phyloP scores from a whole-genome alignment of 1,140 invertebrate species.

The Drosophila truncata region DNA sequence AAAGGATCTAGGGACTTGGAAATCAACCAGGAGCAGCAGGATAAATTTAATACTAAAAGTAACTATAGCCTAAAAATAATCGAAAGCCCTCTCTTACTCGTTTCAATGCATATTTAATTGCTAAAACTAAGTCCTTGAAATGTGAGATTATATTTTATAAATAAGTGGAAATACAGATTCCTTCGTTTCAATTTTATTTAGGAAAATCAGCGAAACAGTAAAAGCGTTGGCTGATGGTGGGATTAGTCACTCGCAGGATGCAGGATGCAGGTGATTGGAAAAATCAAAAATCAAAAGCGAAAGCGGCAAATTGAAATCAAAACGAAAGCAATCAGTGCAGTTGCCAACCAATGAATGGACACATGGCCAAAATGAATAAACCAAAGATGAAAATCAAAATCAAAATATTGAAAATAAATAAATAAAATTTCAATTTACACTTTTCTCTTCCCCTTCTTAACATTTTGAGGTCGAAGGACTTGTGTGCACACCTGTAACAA shows the following conservation, averaged over 20 bases:
- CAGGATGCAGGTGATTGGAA: constrained; percentile 4
- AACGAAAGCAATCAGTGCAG: constrained; percentile 35
- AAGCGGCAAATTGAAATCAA: constrained; percentile 31
- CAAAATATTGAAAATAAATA: constrained; percentile 45
- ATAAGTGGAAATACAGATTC: background rate
- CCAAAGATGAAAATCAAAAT: constrained; percentile 33
- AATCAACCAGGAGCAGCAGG: background rate
- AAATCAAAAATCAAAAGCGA: constrained; percentile 13
- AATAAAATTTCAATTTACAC: constrained; percentile 48
- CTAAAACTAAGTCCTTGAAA: background rate
- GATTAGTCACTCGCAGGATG: constrained; percentile 22
- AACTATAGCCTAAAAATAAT: background rate
- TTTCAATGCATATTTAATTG: background rate
- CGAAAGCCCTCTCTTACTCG: background rate
- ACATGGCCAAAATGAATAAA: constrained; percentile 32
- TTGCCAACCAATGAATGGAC: constrained; percentile 10
- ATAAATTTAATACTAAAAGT: background rate
- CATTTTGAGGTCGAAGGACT: background rate
- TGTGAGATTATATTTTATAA: background rate
- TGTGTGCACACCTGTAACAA: background rate
- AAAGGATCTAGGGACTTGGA: constrained; percentile 8
- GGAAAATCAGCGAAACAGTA: background rate
- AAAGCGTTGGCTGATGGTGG: background rate
- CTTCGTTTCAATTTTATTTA: background rate
- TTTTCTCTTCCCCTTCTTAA: background rate